Percentiles rank a stretch among this genome's conserved stretches.
Conservation (phyloP, 2,888 invertebrate species). For the Lasioglossum calceatum region DNA sequence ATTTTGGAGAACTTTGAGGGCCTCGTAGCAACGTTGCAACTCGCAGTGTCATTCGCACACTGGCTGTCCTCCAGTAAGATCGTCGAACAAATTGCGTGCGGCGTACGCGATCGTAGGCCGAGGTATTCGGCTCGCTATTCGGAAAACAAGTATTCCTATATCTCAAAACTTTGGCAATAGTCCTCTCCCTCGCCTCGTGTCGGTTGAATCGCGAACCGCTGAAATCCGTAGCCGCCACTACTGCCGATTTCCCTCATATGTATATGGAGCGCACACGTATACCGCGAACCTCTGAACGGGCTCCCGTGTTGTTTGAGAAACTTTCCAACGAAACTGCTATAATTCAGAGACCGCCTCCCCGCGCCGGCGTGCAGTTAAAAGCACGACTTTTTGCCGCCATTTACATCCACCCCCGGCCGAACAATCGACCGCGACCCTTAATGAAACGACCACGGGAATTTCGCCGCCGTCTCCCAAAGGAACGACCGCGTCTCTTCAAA, state of each 20-base stretch:
- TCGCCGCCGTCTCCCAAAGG: not conserved
- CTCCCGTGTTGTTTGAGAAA: conserved; percentile 56
- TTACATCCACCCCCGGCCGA: conserved; percentile 18
- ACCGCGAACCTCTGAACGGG: not conserved
- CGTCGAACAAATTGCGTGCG: conserved; percentile 33
- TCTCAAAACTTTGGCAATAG: conserved; percentile 79
- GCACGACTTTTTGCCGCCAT: conserved; percentile 58
- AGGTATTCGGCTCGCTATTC: conserved; percentile 60
- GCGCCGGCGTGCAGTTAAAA: conserved; percentile 50
- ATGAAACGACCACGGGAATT: conserved; percentile 11
- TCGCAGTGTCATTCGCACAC: not conserved
- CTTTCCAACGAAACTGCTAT: conserved; percentile 68
- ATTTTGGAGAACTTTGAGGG: not conserved
- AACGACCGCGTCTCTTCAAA: not conserved
- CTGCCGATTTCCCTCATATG: conserved; percentile 44
- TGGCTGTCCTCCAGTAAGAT: not conserved
- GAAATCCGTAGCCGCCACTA: conserved; percentile 37
- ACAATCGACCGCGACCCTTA: conserved; percentile 26
- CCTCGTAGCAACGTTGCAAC: not conserved
- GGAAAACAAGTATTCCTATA: conserved; percentile 79
- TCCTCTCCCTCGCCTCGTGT: conserved; percentile 49
- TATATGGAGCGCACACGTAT: not conserved
- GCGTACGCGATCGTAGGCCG: conserved; percentile 29
- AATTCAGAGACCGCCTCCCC: conserved; percentile 57
- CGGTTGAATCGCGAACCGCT: conserved; percentile 44